Conservation (phyloP, 2,888 invertebrate genomes). For the Conistra vaccinii region DNA sequence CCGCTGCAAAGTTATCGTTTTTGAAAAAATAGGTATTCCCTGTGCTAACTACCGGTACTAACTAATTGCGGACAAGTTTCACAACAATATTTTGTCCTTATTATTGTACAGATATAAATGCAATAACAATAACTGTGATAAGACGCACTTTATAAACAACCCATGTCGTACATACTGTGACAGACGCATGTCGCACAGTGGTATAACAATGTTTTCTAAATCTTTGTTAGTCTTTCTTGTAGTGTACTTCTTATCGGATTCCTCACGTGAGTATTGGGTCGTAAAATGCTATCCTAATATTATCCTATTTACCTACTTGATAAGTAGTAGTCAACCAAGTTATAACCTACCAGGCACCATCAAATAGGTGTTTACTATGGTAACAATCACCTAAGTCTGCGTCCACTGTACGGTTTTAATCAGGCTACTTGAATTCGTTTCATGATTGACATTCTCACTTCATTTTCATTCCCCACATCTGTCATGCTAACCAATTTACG, state of each 20-base stretch:
- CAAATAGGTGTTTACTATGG: neutral
- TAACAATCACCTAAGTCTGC: neutral
- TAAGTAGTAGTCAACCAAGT: neutral
- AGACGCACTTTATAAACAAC: neutral
- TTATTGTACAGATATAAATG: neutral
- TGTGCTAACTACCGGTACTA: neutral
- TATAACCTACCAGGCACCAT: neutral
- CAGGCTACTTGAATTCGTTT: neutral
- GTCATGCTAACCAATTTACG: too few relatives aligned
- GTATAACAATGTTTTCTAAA: slow-evolving; percentile 9
- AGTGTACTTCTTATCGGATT: neutral
- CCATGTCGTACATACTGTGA: neutral
- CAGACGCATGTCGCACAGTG: neutral
- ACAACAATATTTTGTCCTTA: neutral
- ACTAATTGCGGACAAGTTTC: neutral
- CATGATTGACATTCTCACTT: neutral
- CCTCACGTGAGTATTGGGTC: neutral
- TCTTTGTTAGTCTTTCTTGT: slow-evolving; percentile 10
- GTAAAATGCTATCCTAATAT: neutral
- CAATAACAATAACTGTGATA: slow-evolving; percentile 5
- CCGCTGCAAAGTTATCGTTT: neutral
- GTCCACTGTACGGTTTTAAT: neutral
- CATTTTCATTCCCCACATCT: too few relatives aligned
- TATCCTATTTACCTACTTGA: neutral
- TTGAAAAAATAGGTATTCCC: neutral